These are phyloP conservation scores for Parauchenoglanis ngamensis DNA, from an alignment of 2,797 vertebrate genomes.

Conservation along the genomic window DNA sequence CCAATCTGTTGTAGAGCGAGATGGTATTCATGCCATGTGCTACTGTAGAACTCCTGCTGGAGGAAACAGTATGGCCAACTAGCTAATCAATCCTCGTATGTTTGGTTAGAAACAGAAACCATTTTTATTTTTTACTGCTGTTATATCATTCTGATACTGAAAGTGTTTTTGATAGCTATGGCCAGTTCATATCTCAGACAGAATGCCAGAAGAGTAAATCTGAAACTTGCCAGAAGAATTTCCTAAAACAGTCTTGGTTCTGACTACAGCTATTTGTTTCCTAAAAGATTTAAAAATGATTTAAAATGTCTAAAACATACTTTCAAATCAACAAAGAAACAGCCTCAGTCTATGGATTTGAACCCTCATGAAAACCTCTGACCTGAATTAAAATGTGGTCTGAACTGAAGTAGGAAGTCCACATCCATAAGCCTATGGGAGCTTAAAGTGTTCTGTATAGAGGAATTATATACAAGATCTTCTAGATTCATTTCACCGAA, in stretches of 20 bases:
- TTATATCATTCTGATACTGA: background rate
- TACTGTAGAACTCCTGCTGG: background rate
- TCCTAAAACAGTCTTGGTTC: too few relatives aligned
- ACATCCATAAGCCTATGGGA: too few relatives aligned
- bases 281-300: background rate
- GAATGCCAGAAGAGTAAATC: background rate
- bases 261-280: background rate
- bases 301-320: too few relatives aligned
- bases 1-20: slow-evolving; percentile 9
- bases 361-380: too few relatives aligned
- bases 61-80: background rate
- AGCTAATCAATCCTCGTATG: background rate
- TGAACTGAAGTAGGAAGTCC: too few relatives aligned
- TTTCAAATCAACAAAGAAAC: too few relatives aligned
- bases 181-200: background rate
- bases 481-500: too few relatives aligned
- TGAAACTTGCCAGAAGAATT: background rate
- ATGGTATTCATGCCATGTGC: slow-evolving; percentile 25
- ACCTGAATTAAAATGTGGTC: too few relatives aligned
- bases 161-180: background rate
- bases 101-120: background rate
- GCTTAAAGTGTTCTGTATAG: too few relatives aligned
- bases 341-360: too few relatives aligned
- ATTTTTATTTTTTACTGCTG: background rate
- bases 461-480: too few relatives aligned